phyloP scores from a whole-genome alignment of 2,888 invertebrate species.

The Diarsia mendica region DNA sequence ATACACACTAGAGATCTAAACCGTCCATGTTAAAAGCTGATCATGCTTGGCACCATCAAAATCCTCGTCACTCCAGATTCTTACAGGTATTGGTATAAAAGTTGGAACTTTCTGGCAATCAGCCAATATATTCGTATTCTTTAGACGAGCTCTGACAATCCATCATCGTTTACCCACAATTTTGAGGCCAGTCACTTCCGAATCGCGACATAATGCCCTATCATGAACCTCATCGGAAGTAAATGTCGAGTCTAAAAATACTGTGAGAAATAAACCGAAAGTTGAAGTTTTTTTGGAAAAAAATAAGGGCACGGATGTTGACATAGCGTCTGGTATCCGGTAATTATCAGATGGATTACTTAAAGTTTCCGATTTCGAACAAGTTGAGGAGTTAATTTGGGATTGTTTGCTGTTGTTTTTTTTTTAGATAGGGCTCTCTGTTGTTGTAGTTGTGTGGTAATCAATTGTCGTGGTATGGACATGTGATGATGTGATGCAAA shows the following conservation, averaged over 20 bases:
- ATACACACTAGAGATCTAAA: too few species aligned
- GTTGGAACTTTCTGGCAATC: conserved; percentile 42
- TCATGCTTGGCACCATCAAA: not conserved
- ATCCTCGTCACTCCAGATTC: conserved; percentile 5
- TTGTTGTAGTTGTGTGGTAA: too few species aligned
- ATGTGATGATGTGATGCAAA: too few species aligned
- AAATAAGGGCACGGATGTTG: conserved; percentile 40
- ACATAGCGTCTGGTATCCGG: conserved; percentile 40
- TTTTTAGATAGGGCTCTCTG: not conserved
- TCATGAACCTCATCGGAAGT: conserved; percentile 63
- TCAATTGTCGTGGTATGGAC: too few species aligned
- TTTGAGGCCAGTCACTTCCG: conserved; percentile 59
- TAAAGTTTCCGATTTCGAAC: conserved; percentile 29
- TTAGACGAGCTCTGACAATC: conserved; percentile 37
- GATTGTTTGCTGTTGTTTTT: conserved; percentile 20
- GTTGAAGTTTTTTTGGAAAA: conserved; percentile 36
- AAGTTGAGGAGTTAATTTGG: conserved; percentile 30
- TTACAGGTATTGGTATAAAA: conserved; percentile 5
- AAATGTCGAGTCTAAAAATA: conserved; percentile 57
- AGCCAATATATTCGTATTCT: conserved; percentile 35
- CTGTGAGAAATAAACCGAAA: conserved; percentile 49
- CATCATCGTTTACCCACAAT: conserved; percentile 56
- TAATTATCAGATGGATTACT: conserved; percentile 48
- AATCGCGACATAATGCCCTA: conserved; percentile 51
- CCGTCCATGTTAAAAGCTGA: too few species aligned